A percentile compares a stretch with the other conserved stretches of the same genome.
These are phyloP conservation scores for Clarias pachynema DNA, from an alignment of 2,797 vertebrate genomes.

Conservation along the genomic window DNA sequence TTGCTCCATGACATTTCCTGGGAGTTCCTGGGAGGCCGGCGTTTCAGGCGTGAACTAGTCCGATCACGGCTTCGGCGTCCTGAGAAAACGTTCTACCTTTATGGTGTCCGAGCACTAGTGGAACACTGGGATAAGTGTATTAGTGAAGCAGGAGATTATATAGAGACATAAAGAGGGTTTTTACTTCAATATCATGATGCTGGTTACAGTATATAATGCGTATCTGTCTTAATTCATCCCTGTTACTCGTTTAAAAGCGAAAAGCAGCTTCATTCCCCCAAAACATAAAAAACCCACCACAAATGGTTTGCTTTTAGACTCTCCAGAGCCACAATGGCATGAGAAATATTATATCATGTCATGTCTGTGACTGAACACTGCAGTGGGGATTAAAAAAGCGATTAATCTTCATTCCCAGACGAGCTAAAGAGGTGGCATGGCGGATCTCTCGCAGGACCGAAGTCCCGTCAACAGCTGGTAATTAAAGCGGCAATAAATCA, in stretches of 20 bases:
- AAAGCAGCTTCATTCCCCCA: too few relatives aligned
- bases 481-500: constrained; percentile 38
- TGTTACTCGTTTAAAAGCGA: neutral
- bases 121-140: too few relatives aligned
- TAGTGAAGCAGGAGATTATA: too few relatives aligned
- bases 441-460: constrained; percentile 3
- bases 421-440: neutral
- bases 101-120: too few relatives aligned
- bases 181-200: neutral
- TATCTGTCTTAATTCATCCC: neutral
- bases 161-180: too few relatives aligned
- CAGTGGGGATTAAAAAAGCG: constrained; percentile 11
- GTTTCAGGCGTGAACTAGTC: too few relatives aligned
- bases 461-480: constrained; percentile 16
- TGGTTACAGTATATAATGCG: neutral
- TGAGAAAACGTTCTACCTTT: too few relatives aligned
- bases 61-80: too few relatives aligned
- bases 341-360: neutral
- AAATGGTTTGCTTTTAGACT: neutral
- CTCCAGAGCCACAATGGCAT: neutral
- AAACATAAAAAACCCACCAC: neutral
- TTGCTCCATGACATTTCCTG: too few relatives aligned
- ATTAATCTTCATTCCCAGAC: constrained; percentile 18
- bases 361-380: constrained; percentile 1
- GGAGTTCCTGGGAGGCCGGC: too few relatives aligned